Percentiles rank a stretch among this genome's conserved stretches.
Conservation (phyloP, 2,888 invertebrate genomes). For the Thereva nobilitata region DNA sequence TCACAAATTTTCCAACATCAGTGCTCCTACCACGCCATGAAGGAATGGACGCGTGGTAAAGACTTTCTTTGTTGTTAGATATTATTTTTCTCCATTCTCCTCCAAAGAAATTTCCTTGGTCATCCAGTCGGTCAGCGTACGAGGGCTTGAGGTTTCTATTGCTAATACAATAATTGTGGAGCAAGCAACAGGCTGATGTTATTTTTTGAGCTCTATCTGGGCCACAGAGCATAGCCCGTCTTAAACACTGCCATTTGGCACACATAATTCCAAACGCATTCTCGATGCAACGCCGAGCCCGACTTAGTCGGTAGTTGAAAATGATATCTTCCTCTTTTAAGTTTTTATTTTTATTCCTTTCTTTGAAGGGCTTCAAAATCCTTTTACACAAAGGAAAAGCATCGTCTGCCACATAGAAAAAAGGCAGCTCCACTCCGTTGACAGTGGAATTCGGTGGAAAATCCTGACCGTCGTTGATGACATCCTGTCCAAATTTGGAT, state of each 20-base stretch:
- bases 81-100: conserved; percentile 38
- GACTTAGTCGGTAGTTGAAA: conserved; percentile 38
- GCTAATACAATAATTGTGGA: conserved; percentile 33
- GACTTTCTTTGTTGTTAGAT: too few relatives aligned
- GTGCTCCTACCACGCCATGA: too few relatives aligned
- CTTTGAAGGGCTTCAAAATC: conserved; percentile 44
- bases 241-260: conserved; percentile 34
- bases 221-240: conserved; percentile 21
- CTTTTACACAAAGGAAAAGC: conserved; percentile 41
- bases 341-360: conserved; percentile 17
- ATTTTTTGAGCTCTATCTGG: too few relatives aligned
- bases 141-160: conserved; percentile 17
- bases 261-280: conserved; percentile 43
- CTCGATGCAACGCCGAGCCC: conserved; percentile 40
- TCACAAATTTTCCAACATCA: too few relatives aligned
- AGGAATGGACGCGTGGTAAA: too few relatives aligned
- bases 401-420: conserved; percentile 37
- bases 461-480: background rate
- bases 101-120: conserved; percentile 18
- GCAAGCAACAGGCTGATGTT: conserved; percentile 27
- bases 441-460: conserved; percentile 1
- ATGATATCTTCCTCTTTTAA: conserved; percentile 24
- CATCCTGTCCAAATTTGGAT: conserved; percentile 4
- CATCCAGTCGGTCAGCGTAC: conserved; percentile 28
- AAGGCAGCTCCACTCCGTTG: conserved; percentile 28